Evolutionary conservation across 92 coral and sea anemone species (phyloP), one percentile per base, ranked within the genome.

Genomic region (Phenganax subtilis): DNA sequence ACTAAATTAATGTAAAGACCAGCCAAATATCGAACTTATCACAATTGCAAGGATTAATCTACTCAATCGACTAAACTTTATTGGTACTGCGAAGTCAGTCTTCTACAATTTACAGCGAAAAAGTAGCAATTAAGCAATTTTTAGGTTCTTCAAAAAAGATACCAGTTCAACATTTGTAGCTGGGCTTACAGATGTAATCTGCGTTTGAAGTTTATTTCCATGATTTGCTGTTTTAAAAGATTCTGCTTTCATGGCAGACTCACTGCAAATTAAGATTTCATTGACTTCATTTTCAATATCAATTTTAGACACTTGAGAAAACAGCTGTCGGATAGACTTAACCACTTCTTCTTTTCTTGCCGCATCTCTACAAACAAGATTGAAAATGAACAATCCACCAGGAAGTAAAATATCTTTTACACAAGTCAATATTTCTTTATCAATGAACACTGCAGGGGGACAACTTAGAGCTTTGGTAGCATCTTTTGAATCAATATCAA

Each of bases 401-500:
- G 86, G 81, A 56, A 86, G 81, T 10, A 93, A 87, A 27, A 93
- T 81, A 72, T 85, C 75, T 28, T 93, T 90, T 7, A 93, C 92
- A 25, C 74, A 77, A 8, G 61, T 44, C 25, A 93, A 86, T 70
- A 86, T 81, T 54, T 56, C 77, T 70, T 27, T 82, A 62, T 85
- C 91, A 31, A 93, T 75, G 80, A 91, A 91, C 16, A 71, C 85
- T 61, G 85, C 65, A 6, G 97, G 96, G 0, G 97, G 97, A 52
- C 92, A 75, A 71, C 89, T 87, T 84, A 92, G 65, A 10, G 90
- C 92, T 16, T 77, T 85, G 57, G 86, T 71, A 17, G 76, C 68
- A 69, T 92, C 92, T 68, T 92, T 91, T 20, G 89, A 77, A 72
- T 92, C 96, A 63, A 89, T 87, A 77, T 93, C 97, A 74, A 93